A percentile compares a stretch with the other conserved stretches of the same genome.
These are phyloP conservation scores for Neuroterus valhalla DNA, from an alignment of 1,140 invertebrate species.

Conservation along the genomic window DNA sequence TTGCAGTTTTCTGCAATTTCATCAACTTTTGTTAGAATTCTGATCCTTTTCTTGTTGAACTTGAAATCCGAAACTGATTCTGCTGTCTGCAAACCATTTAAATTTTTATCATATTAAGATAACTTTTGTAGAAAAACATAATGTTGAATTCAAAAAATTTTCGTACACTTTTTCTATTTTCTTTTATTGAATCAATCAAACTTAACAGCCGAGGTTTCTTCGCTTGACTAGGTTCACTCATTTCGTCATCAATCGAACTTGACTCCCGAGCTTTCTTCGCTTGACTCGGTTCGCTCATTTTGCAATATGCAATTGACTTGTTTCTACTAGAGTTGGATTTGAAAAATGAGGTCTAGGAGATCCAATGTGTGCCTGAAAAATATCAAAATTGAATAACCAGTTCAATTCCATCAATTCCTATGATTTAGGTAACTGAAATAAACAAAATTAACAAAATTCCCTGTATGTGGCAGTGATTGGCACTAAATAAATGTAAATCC, in stretches of 20 bases:
- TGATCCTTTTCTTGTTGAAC: conserved; percentile 88
- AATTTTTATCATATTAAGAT: conserved; percentile 29
- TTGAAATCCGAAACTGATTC: conserved; percentile 81
- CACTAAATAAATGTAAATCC: too few relatives aligned
- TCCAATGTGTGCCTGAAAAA: neutral
- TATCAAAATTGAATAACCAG: neutral
- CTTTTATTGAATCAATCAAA: conserved; percentile 44
- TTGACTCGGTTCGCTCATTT: conserved; percentile 34
- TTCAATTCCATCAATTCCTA: too few relatives aligned
- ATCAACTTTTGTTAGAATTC: conserved; percentile 80
- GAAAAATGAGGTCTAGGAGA: neutral
- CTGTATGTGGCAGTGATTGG: too few relatives aligned
- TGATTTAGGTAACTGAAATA: too few relatives aligned
- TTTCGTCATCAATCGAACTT: too few relatives aligned
- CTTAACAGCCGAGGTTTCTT: conserved; percentile 40
- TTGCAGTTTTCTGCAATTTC: conserved; percentile 80
- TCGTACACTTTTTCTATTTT: conserved; percentile 44
- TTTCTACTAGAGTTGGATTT: neutral
- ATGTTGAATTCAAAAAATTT: conserved; percentile 7
- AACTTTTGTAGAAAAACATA: neutral
- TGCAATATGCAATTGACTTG: conserved; percentile 25
- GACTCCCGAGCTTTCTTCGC: too few relatives aligned
- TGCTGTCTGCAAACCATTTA: conserved; percentile 67
- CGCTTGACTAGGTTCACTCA: too few relatives aligned
- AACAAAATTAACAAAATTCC: too few relatives aligned